A percentile compares a stretch with the other conserved stretches of the same genome.
phyloP scores from a whole-genome alignment of 2,888 invertebrate genomes.

The Deilephila porcellus region DNA sequence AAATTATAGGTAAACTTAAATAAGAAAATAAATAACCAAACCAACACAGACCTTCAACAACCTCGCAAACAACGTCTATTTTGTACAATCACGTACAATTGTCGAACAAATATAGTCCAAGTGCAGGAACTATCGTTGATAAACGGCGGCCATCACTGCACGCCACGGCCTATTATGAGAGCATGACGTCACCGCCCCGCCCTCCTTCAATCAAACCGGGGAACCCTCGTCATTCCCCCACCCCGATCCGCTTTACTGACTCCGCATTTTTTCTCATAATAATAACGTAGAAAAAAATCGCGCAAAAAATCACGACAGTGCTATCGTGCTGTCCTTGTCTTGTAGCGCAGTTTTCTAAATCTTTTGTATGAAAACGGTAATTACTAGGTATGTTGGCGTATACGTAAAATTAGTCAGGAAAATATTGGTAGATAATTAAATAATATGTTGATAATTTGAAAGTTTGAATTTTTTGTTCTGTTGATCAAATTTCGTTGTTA shows the following conservation, averaged over 20 bases:
- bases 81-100: constrained; percentile 41
- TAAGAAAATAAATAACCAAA: too few species aligned
- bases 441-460: too few species aligned
- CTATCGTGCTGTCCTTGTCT: constrained; percentile 76
- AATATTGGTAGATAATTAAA: too few species aligned
- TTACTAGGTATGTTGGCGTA: background rate
- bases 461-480: background rate
- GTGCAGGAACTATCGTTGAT: constrained; percentile 77
- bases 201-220: constrained; percentile 83
- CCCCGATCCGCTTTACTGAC: constrained; percentile 83
- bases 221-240: constrained; percentile 84
- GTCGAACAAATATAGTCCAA: constrained; percentile 62
- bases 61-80: background rate
- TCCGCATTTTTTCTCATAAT: constrained; percentile 84
- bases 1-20: background rate
- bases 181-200: constrained; percentile 85
- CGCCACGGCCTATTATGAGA: constrained; percentile 83
- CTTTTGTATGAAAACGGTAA: constrained; percentile 27
- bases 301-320: constrained; percentile 83
- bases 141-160: constrained; percentile 84
- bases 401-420: too few species aligned
- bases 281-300: constrained; percentile 84
- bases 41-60: too few species aligned
- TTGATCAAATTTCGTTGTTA: too few species aligned
- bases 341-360: constrained; percentile 66